Base-by-base conservation (phyloP, 2,113 vertebrate genomes). In the Kryptolebias marmoratus region DNA sequence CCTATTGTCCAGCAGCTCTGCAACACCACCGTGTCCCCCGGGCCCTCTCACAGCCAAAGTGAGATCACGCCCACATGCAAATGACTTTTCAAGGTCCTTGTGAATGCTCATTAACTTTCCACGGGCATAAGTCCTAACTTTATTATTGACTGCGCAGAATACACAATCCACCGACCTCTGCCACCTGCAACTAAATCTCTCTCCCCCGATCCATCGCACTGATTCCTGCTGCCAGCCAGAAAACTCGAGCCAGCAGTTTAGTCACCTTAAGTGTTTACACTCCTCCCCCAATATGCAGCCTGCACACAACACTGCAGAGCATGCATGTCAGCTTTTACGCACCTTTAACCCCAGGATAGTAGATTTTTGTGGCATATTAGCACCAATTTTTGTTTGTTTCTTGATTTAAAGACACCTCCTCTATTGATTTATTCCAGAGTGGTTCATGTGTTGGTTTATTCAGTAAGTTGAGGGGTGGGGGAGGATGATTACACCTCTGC, bases 81-180 rank as follows among this genome's bases (percentile, higher is more conserved):
- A 97, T 95, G 96, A 96, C 96, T 97, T 97, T 96, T 93, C 94
- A 97, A 96, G 96, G 96, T 98, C 97, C 95, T 98, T 97, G 96
- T 93, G 92, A 92, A 92, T 91, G 93, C 96, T 97, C 92, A 96
- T 99, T 98, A 99, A 95, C 95, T 98, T 99, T 98, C 97, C 81
- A 90, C 89, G 91, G 94, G 95, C 96, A 95, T 96, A 94, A 96
- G 95, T 96, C 93, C 95, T 96, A 96, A 99, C 96, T 99, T 99
- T 98, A 98, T 99, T 99, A 99, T 99, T 99, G 97, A 99, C 97
- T 98, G 95, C 96, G 95, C 94, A 97, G 96, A 97, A 98, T 97
- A 99, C 97, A 99, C 97, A 99, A 98, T 96, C 96, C 95, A 93
- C 92, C 96, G 96, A 98, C 97, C 97, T 98, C 96, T 98, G 97